Base-by-base conservation (phyloP, 2,113 vertebrate species). In the Galemys pyrenaicus region DNA sequence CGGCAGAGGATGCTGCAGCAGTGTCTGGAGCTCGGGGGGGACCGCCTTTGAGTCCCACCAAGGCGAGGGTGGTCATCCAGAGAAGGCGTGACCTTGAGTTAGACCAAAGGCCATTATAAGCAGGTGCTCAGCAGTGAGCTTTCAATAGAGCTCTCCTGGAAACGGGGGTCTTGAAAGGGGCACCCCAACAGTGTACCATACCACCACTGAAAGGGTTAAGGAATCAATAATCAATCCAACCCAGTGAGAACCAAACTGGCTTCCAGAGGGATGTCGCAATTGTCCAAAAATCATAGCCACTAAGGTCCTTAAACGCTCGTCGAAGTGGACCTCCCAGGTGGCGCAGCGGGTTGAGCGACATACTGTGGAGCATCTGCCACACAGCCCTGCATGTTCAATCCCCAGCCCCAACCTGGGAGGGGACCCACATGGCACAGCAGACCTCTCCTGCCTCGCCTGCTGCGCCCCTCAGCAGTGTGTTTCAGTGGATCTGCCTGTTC, bases 271-370 rank as follows among this genome's bases (percentile, higher is more conserved):
- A 67, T 7, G 60, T 32, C 20, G 22, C 41, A 32, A 8, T 49
- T n/a, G 37, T 86, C 39, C 68, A 88, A 16, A 94, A 84, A 67
- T 60, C 94, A 65, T 2, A 92, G 46, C 49, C 39, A 68, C n/a
- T 19, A 9, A 58, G 17, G 11, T 44, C 68, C 35, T 75, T 84
- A 28, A 78, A 93, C 60, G 30, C 6, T 30, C 77, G 26, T 54
- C 2, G 0, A 64, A 44, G 7, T n/a, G n/a, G n/a, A n/a, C n/a
- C n/a, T n/a, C n/a, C n/a, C n/a, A n/a, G n/a, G n/a, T n/a, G n/a
- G n/a, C n/a, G n/a, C n/a, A n/a, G n/a, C n/a, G n/a, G n/a, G n/a
- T n/a, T n/a, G n/a, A n/a, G n/a, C n/a, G n/a, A n/a, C n/a, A n/a
- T n/a, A n/a, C n/a, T n/a, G n/a, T n/a, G n/a, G n/a, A n/a, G n/a